Conservation (phyloP, 2,113 vertebrate genomes). For the Gnathonemus longibarbis region DNA sequence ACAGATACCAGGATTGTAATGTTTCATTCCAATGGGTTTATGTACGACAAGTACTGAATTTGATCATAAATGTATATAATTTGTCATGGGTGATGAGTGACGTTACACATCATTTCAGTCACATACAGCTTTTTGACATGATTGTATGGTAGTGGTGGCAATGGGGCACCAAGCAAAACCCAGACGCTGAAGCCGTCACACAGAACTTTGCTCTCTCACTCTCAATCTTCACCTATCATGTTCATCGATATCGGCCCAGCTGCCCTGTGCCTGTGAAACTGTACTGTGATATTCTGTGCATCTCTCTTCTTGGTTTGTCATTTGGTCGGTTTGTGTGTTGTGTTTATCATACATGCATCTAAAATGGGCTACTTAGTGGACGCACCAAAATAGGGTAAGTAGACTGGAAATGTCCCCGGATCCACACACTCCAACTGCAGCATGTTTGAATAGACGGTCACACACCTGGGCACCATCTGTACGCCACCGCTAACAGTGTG, state of each 20-base stretch:
- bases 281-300: slow-evolving; percentile 36
- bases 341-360: slow-evolving; percentile 54
- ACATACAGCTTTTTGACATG: not conserved
- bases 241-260: slow-evolving; percentile 28
- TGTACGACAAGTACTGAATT: not conserved
- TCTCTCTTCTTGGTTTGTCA: slow-evolving; percentile 51
- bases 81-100: not conserved
- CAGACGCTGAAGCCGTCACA: slow-evolving; percentile 11
- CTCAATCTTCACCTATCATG: slow-evolving; percentile 16
- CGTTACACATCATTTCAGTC: not conserved
- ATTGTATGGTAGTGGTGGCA: not conserved
- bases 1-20: not conserved
- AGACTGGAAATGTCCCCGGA: slow-evolving; percentile 33
- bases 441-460: slow-evolving; percentile 41
- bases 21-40: not conserved
- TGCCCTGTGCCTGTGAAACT: slow-evolving; percentile 39
- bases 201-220: slow-evolving; percentile 12
- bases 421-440: slow-evolving; percentile 34
- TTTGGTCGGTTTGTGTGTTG: slow-evolving; percentile 51
- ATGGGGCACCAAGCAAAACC: slow-evolving; percentile 18
- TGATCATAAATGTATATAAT: not conserved
- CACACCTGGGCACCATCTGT: slow-evolving; percentile 28
- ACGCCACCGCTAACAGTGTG: slow-evolving; percentile 21
- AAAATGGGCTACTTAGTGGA: slow-evolving; percentile 50
- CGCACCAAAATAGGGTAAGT: slow-evolving; percentile 50